Conservation (phyloP, 2,113 vertebrate species). For the Drymodes brunneopygia region DNA sequence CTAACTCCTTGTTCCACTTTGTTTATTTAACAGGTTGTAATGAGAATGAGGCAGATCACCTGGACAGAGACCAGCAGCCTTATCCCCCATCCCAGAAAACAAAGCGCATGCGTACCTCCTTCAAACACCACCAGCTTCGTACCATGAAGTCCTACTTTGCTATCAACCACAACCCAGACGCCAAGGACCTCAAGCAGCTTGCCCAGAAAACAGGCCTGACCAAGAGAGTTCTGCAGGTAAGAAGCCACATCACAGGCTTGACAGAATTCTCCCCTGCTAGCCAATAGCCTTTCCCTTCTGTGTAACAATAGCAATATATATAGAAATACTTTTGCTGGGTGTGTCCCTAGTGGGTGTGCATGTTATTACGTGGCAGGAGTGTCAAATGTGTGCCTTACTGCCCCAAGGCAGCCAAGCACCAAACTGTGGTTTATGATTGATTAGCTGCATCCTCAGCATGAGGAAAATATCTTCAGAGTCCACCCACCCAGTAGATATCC, state of each 20-base stretch:
- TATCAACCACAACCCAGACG: conserved; percentile 99
- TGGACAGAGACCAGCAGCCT: conserved; percentile 97
- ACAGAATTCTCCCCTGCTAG: conserved; percentile 1
- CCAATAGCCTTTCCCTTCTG: conserved; percentile 31
- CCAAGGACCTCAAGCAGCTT: conserved; percentile 99
- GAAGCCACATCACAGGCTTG: conserved; percentile 49
- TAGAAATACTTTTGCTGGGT: background rate
- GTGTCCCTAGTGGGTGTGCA: conserved; percentile 23
- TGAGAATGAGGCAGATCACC: conserved; percentile 92
- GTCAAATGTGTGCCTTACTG: background rate
- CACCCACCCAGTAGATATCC: background rate
- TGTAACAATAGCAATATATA: background rate
- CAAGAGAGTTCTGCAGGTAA: conserved; percentile 99
- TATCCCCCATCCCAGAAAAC: conserved; percentile 97
- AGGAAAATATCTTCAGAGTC: background rate
- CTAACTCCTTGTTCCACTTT: background rate
- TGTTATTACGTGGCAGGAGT: background rate
- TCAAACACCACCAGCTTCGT: conserved; percentile 99
- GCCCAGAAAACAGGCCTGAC: conserved; percentile 99
- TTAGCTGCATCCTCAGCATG: background rate
- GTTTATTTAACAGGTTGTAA: conserved; percentile 85
- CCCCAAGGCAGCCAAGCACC: background rate
- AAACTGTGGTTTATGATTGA: background rate
- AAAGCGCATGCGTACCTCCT: conserved; percentile 98
- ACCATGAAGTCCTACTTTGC: conserved; percentile 99